Base-by-base conservation (phyloP, 2,888 invertebrate species). In the Polyploca ridens region DNA sequence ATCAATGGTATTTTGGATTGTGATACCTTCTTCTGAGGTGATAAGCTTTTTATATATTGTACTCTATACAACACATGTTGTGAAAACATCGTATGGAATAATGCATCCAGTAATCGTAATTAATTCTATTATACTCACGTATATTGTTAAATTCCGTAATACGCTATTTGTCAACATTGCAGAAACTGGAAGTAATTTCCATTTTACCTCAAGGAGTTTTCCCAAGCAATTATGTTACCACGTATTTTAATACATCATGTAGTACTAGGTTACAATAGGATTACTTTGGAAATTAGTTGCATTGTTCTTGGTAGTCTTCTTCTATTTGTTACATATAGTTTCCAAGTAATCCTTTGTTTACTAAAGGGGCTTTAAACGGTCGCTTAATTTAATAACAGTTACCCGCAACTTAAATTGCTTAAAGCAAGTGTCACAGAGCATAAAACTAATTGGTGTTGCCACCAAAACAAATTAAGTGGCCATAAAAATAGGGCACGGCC, bases 401-500 rank as follows among this genome's bases (percentile, higher is more conserved):
- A 16, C 54, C 10, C 5, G 19, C 54, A 54, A 54, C 54, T 19
- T 54, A 54, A 54, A 19, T 54, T 6, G 54, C 19, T 54, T 19
- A 19, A 54, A 54, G 54, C 54, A 54, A 41, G 60, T 60, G 41
- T n/a, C 41, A 44, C 61, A 41, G 41, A 61, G 13, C 14, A 61
- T 38, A 38, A 60, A 19, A 61, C 61, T 19, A 61, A 61, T 61
- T 61, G 61, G 41, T 16, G 41, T 61, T 61, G 61, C 41, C 19
- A 61, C 61, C 41, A 61, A 41, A 41, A 41, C 61, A 41, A 61
- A 61, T 61, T 61, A 61, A 44, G 61, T 41, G 61, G 41, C 41
- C 61, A 61, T 44, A 41, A 61, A 61, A 61, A 41, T 61, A 41
- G 41, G 61, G 41, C 61, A 61, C 61, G 61, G 61, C 27, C 61